Evolutionary conservation across 1,140 invertebrate species (phyloP), one percentile per base, ranked within the genome.

Genomic region (Choristoneura fumiferana): DNA sequence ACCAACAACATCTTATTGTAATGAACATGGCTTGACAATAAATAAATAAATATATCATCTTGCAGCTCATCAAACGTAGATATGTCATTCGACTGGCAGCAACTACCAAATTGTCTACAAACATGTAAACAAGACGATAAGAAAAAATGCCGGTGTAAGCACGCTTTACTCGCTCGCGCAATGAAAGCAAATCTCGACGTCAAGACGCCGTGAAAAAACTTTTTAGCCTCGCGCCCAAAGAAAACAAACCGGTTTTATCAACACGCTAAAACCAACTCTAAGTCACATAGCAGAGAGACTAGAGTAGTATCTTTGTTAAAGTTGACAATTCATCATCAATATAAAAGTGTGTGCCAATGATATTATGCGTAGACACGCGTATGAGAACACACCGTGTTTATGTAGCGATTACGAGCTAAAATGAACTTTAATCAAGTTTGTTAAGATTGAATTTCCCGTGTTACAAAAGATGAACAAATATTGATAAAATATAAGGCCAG

Each of bases 341-440:
- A 18, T 45, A 49, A 22, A 49, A 49, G 18, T 49, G 43, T 49
- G 22, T 49, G 43, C 43, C 43, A 49, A 49, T 49, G 43, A 49
- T 49, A 49, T 49, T 49, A 49, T 49, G 43, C 43, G 43, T 49
- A 49, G 43, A 49, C 43, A 49, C 43, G 43, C 18, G 43, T 49
- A 12, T 18, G 43, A 29, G 40, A 14, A 10, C 2, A 17, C 15
- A n/a, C 10, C 2, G 0, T 49, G 43, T 49, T 49, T 49, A 29
- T 22, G 18, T n/a, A 49, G 43, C 43, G 14, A 18, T 49, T 10
- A 13, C 18, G 22, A 29, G n/a, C 22, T 33, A 18, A 22, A 49
- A 49, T 33, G 2, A 3, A 49, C 1, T 29, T 12, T 49, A 49
- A 49, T 12, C 18, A 22, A 33, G 6, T 29, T 22, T 6, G 4